Conservation (phyloP, 2,888 invertebrate species). For the Bombylius major region DNA sequence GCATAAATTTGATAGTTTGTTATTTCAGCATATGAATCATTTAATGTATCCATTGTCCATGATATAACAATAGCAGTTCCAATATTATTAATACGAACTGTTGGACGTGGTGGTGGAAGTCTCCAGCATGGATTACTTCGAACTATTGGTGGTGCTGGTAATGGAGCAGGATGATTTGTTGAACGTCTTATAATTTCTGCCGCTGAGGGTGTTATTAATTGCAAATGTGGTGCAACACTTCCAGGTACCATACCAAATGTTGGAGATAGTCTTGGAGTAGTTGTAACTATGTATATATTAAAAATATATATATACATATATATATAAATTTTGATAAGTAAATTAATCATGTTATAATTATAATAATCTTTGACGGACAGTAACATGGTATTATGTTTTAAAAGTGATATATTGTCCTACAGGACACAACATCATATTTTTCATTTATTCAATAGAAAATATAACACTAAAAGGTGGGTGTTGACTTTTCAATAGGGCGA, state of each 20-base stretch:
- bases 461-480: too few species aligned
- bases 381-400: too few species aligned
- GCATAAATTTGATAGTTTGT: slow-evolving; percentile 86
- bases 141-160: slow-evolving; percentile 30
- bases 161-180: slow-evolving; percentile 31
- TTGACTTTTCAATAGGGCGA: too few species aligned
- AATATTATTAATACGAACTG: slow-evolving; percentile 67
- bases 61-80: slow-evolving; percentile 80
- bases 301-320: too few species aligned
- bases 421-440: too few species aligned
- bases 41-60: slow-evolving; percentile 70
- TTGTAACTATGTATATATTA: slow-evolving; percentile 1
- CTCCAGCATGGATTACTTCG: slow-evolving; percentile 46
- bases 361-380: too few species aligned
- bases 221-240: not conserved
- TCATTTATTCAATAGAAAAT: too few species aligned
- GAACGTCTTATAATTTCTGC: slow-evolving; percentile 8
- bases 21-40: slow-evolving; percentile 56
- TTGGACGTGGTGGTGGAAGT: slow-evolving; percentile 66
- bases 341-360: not conserved
- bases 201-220: slow-evolving; percentile 4
- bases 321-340: not conserved
- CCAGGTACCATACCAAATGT: not conserved
- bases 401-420: too few species aligned
- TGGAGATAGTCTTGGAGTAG: slow-evolving; percentile 4